Percentiles rank a stretch among this genome's conserved stretches.
Evolutionary conservation across 2,113 vertebrate genomes (phyloP).

Genomic region (Furnarius figulus): DNA sequence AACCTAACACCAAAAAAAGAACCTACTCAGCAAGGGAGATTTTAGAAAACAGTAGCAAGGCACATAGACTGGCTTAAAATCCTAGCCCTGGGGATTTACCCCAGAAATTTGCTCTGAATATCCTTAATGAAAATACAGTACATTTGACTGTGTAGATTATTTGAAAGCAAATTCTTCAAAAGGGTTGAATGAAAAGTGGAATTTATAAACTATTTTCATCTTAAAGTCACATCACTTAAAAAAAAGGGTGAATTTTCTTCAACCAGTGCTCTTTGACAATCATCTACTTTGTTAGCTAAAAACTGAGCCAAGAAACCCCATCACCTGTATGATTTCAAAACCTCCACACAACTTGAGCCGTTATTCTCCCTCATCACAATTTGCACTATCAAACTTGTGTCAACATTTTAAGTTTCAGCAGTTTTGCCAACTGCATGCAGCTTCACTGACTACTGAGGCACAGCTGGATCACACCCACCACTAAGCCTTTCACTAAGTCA

Average conservation of each 20-base stretch:
- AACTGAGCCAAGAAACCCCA: not conserved
- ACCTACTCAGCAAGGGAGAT: not conserved
- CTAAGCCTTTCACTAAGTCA: not conserved
- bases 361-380: not conserved
- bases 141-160: not conserved
- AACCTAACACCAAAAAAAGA: not conserved
- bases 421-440: not conserved
- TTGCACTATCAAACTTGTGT: not conserved
- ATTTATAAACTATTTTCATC: not conserved
- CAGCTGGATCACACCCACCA: not conserved
- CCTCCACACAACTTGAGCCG: not conserved
- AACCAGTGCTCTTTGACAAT: not conserved
- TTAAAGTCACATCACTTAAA: not conserved
- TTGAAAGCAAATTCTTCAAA: not conserved
- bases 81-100: not conserved
- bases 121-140: not conserved
- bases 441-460: not conserved
- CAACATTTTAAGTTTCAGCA: not conserved
- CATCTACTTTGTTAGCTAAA: not conserved
- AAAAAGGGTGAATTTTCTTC: not conserved
- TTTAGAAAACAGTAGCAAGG: not conserved
- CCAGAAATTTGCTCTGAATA: not conserved
- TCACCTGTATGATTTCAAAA: not conserved
- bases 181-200: not conserved
- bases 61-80: not conserved